Percentiles rank a stretch among this genome's conserved stretches.
These are phyloP conservation scores for Salminus brasiliensis DNA, from an alignment of 2,113 vertebrate species.

Conservation along the genomic window DNA sequence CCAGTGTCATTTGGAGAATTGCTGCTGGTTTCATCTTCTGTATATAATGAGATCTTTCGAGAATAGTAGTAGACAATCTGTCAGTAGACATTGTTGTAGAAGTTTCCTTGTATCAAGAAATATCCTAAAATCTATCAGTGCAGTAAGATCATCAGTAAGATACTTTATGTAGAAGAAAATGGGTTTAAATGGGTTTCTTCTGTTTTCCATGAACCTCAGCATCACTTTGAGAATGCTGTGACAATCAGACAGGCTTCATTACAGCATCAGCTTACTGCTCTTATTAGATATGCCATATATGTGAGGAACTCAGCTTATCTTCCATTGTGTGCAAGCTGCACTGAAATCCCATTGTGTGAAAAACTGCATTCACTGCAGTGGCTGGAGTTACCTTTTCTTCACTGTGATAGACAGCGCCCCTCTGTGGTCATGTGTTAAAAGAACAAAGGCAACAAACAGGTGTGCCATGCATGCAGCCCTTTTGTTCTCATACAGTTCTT, in stretches of 20 bases:
- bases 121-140: too few relatives aligned
- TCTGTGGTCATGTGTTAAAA: conserved; percentile 36
- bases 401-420: conserved; percentile 36
- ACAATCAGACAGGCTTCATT: conserved; percentile 20
- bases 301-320: neutral
- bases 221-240: conserved; percentile 22
- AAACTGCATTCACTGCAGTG: neutral
- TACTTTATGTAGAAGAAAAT: too few relatives aligned
- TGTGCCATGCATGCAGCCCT: conserved; percentile 40
- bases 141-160: too few relatives aligned
- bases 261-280: neutral
- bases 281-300: neutral
- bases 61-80: too few relatives aligned
- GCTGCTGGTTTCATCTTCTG: too few relatives aligned
- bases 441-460: conserved; percentile 21
- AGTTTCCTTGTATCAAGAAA: too few relatives aligned
- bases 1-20: too few relatives aligned
- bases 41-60: too few relatives aligned
- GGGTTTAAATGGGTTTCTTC: too few relatives aligned
- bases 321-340: conserved; percentile 36
- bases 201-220: conserved; percentile 5
- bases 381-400: neutral
- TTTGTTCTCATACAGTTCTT: conserved; percentile 58
- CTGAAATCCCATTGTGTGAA: neutral
- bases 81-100: too few relatives aligned